Conservation (phyloP, 2,113 vertebrate species). For the Macaca nemestrina region DNA sequence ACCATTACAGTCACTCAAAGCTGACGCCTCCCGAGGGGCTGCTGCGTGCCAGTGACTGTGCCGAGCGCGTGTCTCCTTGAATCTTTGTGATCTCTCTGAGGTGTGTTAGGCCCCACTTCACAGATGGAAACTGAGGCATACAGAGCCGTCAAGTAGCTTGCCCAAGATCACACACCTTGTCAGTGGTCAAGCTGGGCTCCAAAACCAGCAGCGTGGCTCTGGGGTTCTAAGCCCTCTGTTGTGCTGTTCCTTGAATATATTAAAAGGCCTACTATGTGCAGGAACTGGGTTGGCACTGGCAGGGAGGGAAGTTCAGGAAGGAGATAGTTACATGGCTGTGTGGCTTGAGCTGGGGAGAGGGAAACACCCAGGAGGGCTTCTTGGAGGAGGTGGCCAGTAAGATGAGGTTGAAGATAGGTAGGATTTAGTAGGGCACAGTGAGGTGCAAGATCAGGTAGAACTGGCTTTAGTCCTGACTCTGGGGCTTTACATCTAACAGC, state of each 20-base stretch:
- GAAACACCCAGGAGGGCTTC: background rate
- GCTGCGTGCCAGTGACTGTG: rapidly evolving
- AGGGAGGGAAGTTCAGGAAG: background rate
- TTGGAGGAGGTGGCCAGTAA: background rate
- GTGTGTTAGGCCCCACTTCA: background rate
- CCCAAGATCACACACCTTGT: background rate
- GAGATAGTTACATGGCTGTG: background rate
- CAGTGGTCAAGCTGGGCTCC: rapidly evolving
- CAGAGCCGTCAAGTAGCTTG: background rate
- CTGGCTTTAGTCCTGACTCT: background rate
- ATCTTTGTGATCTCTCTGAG: background rate
- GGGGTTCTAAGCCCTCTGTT: background rate
- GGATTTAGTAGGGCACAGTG: background rate
- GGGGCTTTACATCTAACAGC: background rate
- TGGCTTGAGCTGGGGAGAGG: background rate
- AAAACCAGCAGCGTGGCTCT: background rate
- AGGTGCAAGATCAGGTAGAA: background rate
- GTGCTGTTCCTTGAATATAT: background rate
- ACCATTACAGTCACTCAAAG: background rate
- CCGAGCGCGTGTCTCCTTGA: rapidly evolving
- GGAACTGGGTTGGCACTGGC: background rate
- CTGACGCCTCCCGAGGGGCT: rapidly evolving
- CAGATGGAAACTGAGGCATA: background rate
- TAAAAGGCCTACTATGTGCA: background rate
- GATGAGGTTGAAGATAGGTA: background rate